Base-by-base conservation (phyloP, 2,888 invertebrate genomes). In the Tachina grossa region DNA sequence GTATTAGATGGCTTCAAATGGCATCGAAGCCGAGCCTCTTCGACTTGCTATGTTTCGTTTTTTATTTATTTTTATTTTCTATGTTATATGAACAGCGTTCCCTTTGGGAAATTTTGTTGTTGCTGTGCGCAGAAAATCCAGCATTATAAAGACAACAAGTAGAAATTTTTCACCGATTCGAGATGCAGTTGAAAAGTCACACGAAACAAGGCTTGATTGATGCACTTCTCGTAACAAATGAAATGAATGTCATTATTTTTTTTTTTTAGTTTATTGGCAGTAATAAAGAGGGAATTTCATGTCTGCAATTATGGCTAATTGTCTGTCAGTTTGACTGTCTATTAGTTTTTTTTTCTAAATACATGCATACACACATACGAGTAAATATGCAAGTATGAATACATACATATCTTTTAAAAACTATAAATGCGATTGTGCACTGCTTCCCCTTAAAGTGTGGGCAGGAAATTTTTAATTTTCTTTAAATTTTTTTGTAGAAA, bases 231-330 rank as follows among this genome's bases (percentile, higher is more conserved):
- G 49, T 31, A 51, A 31, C 6, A 31, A 31, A 47, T 68, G 59
- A 41, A 55, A 53, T 43, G 51, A 69, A 82, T 74, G 57, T 22
- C 68, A 77, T 31, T 31, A n/a, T n/a, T n/a, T n/a, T n/a, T 78
- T 71, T 78, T 81, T 71, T 78, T 68, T 61, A 49, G 59, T 75
- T 69, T 66, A 63, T 85, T 74, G 77, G 74, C 77, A 85, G 84
- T 69, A 65, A 51, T 49, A 1, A 31, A 43, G 72, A 68, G 43
- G 74, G 49, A 66, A 16, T 68, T 81, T 59, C 43, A 61, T 51
- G 31, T 45, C 66, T 61, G 74, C 39, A 61, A 39, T 63, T 49
- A 47, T 49, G 22, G 49, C 39, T 66, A 39, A 66, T n/a, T 72
- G 61, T 68, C 53, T 72, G 61, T 68, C 53, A 61, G 59, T 59